Conservation (phyloP, 1,140 invertebrate species). For the Anthonomus grandis region DNA sequence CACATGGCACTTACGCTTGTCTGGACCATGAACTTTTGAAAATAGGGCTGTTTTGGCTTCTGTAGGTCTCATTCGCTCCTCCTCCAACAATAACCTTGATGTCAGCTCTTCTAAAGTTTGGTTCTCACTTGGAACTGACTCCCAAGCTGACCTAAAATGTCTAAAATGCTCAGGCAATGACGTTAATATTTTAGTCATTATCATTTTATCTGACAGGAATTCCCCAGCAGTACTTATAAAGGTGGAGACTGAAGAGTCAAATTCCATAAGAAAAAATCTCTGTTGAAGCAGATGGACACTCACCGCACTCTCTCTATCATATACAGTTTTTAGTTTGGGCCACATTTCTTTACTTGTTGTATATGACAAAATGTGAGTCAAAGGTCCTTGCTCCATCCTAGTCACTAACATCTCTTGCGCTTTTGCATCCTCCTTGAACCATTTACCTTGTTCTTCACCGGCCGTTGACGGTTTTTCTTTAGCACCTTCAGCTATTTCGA, state of each 20-base stretch:
- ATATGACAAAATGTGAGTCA: conserved; percentile 40
- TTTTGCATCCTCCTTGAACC: conserved; percentile 29
- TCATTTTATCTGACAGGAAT: conserved; percentile 35
- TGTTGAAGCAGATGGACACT: conserved; percentile 36
- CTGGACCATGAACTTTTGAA: background rate
- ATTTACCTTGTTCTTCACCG: conserved; percentile 9
- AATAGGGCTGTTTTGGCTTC: conserved; percentile 4
- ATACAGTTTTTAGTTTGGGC: conserved; percentile 38
- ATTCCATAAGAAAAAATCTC: conserved; percentile 36
- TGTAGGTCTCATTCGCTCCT: conserved; percentile 14
- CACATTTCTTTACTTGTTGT: conserved; percentile 39
- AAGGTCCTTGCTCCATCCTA: conserved; percentile 27
- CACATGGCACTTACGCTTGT: background rate
- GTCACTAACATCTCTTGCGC: conserved; percentile 34
- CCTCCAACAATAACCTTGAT: conserved; percentile 37
- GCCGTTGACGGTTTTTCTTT: conserved; percentile 1
- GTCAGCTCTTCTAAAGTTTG: conserved; percentile 39
- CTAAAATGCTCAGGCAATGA: conserved; percentile 35
- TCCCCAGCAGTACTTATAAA: conserved; percentile 41
- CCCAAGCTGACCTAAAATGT: conserved; percentile 47
- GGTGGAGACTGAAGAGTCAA: conserved; percentile 27
- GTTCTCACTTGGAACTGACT: conserved; percentile 30
- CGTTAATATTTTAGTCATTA: conserved; percentile 44
- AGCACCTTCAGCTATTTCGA: conserved; percentile 9
- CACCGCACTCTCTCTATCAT: conserved; percentile 40